Evolutionary conservation across 2,888 invertebrate species (phyloP).

Genomic region (Apotomis capreana): DNA sequence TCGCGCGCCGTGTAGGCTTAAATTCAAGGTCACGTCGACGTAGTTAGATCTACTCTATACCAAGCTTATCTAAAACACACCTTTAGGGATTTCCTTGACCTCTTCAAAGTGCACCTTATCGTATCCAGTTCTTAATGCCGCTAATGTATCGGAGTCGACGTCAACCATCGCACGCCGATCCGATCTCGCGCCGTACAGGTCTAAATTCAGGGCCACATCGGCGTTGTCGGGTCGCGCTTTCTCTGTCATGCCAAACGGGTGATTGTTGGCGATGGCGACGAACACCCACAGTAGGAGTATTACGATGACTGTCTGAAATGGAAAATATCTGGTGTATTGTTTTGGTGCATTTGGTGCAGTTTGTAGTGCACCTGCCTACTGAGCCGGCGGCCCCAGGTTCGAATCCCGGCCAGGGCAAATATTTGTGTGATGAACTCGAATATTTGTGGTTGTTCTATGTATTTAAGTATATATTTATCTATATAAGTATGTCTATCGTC

Average conservation of each 20-base stretch:
- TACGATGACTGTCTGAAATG: constrained; percentile 14
- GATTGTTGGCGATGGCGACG: constrained; percentile 9
- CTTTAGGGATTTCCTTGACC: constrained; percentile 47
- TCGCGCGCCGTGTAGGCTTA: constrained; percentile 54
- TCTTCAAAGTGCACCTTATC: constrained; percentile 22
- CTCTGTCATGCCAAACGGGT: not conserved
- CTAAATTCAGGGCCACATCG: constrained; percentile 49
- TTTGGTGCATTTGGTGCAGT: too few relatives aligned
- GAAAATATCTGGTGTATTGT: too few relatives aligned
- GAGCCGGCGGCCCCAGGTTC: too few relatives aligned
- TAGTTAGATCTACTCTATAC: too few relatives aligned
- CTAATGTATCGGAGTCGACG: constrained; percentile 25
- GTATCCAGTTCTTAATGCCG: not conserved
- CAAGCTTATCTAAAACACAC: constrained; percentile 45
- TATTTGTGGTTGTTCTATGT: too few relatives aligned
- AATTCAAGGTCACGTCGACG: constrained; percentile 27
- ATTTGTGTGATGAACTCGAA: too few relatives aligned
- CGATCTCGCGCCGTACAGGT: constrained; percentile 51
- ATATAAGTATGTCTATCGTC: too few relatives aligned
- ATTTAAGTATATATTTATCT: too few relatives aligned
- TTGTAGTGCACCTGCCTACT: too few relatives aligned
- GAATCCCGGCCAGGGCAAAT: too few relatives aligned
- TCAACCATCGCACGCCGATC: constrained; percentile 52
- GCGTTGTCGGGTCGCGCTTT: not conserved
- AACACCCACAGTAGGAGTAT: constrained; percentile 14